Percentiles rank a stretch among this genome's conserved stretches.
phyloP scores from a whole-genome alignment of 1,140 invertebrate genomes.

The Hydropsyche tenuis region DNA sequence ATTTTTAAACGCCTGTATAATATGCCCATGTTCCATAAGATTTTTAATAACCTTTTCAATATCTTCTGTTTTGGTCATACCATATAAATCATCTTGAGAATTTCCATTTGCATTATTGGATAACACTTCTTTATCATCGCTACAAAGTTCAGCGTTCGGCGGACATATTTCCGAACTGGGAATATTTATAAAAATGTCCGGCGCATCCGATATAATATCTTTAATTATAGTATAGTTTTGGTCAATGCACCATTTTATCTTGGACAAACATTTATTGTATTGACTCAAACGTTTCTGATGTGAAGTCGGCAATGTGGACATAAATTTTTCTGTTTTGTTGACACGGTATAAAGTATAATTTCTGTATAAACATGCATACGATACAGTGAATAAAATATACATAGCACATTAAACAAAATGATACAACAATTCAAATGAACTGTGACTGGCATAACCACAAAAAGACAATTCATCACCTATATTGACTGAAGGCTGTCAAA shows the following conservation, averaged over 20 bases:
- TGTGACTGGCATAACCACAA: constrained; percentile 40
- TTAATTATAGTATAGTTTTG: constrained; percentile 86
- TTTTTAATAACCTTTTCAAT: constrained; percentile 20
- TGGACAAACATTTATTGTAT: constrained; percentile 78
- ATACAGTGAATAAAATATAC: constrained; percentile 18
- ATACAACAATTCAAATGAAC: no score
- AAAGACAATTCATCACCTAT: constrained; percentile 68
- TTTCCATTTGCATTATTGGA: neutral
- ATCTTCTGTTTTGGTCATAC: neutral
- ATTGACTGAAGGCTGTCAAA: constrained; percentile 79
- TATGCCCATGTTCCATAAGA: no score
- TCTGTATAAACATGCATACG: constrained; percentile 55
- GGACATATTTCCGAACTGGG: constrained; percentile 27
- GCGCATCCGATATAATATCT: constrained; percentile 81
- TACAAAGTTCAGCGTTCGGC: neutral
- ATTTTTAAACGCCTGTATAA: constrained; percentile 13
- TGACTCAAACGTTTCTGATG: constrained; percentile 79
- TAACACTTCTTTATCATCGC: neutral
- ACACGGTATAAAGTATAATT: constrained; percentile 70
- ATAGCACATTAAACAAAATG: no score
- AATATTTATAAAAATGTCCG: constrained; percentile 83
- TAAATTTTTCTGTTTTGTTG: constrained; percentile 75
- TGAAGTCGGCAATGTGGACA: constrained; percentile 72
- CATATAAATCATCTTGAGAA: neutral
- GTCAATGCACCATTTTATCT: constrained; percentile 80